Percentiles rank a stretch among this genome's conserved stretches.
phyloP scores from a whole-genome alignment of 2,888 invertebrate species.

The Melanostoma mellinum region DNA sequence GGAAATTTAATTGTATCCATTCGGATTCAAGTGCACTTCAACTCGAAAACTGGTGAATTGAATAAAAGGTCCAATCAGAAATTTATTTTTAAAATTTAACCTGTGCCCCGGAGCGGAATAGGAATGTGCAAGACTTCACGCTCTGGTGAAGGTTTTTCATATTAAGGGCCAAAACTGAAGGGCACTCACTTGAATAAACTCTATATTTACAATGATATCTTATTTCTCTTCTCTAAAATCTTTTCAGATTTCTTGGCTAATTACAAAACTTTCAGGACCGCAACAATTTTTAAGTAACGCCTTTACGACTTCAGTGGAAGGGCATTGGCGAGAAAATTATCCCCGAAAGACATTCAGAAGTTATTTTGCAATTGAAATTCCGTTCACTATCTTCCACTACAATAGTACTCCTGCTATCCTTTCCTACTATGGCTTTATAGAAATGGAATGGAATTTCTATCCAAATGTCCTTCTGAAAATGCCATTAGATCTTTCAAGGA shows the following conservation, averaged over 20 bases:
- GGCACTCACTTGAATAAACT: slow-evolving; percentile 49
- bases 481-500: slow-evolving; percentile 65
- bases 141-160: slow-evolving; percentile 29
- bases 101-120: slow-evolving; percentile 9
- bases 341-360: slow-evolving; percentile 68
- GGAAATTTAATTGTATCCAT: slow-evolving; percentile 45
- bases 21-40: slow-evolving; percentile 36
- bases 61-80: slow-evolving; percentile 38
- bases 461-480: slow-evolving; percentile 65
- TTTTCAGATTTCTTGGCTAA: slow-evolving; percentile 52
- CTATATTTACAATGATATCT: slow-evolving; percentile 27
- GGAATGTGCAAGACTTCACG: slow-evolving; percentile 3
- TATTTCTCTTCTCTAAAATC: not conserved
- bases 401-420: slow-evolving; percentile 22
- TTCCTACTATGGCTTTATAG: slow-evolving; percentile 28
- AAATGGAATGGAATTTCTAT: slow-evolving; percentile 64
- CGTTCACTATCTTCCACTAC: slow-evolving; percentile 66
- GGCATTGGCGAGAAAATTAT: slow-evolving; percentile 52
- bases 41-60: slow-evolving; percentile 44
- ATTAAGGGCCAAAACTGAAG: slow-evolving; percentile 24
- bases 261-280: slow-evolving; percentile 67
- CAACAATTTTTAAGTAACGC: slow-evolving; percentile 70
- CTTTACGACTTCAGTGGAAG: slow-evolving; percentile 58
- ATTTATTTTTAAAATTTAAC: slow-evolving; percentile 51
- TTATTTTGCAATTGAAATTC: slow-evolving; percentile 73